Percentiles rank a stretch among this genome's conserved stretches.
These are phyloP conservation scores for Mamestra brassicae DNA, from an alignment of 2,888 invertebrate genomes.

Conservation along the genomic window DNA sequence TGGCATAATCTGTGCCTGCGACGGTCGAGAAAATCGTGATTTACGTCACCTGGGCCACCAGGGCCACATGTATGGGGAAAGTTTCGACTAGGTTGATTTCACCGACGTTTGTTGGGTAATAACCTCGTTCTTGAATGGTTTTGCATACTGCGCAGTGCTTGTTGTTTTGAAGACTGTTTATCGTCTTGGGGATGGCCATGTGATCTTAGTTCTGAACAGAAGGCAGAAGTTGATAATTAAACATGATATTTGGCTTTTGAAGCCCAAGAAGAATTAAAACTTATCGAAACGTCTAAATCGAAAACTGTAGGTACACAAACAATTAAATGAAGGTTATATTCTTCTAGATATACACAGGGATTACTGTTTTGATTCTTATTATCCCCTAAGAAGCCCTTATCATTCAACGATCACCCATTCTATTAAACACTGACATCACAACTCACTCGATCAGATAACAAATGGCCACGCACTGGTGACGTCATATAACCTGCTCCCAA, in stretches of 20 bases:
- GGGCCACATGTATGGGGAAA: constrained; percentile 70
- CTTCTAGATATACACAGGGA: too few relatives aligned
- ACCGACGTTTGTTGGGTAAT: constrained; percentile 61
- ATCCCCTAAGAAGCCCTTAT: not conserved
- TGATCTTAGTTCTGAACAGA: not conserved
- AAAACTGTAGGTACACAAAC: too few relatives aligned
- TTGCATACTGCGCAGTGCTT: constrained; percentile 34
- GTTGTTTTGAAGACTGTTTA: constrained; percentile 29
- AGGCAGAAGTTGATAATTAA: not conserved
- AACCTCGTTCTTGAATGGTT: constrained; percentile 56
- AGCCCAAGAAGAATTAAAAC: too few relatives aligned
- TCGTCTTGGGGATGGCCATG: not conserved
- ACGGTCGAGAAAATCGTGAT: constrained; percentile 68
- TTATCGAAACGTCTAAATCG: too few relatives aligned
- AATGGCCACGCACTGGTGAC: constrained; percentile 71
- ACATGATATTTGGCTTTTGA: too few relatives aligned
- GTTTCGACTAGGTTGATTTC: constrained; percentile 70
- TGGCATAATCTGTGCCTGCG: constrained; percentile 62
- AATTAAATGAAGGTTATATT: too few relatives aligned
- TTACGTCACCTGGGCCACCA: constrained; percentile 71
- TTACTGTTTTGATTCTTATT: not conserved
- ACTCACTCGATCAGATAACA: constrained; percentile 61
- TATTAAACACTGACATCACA: constrained; percentile 47
- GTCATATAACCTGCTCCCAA: constrained; percentile 84
- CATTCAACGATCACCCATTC: not conserved